Percentiles rank a stretch among this genome's conserved stretches.
phyloP scores from a whole-genome alignment of 2,797 vertebrate species.

The Ateles fusciceps region DNA sequence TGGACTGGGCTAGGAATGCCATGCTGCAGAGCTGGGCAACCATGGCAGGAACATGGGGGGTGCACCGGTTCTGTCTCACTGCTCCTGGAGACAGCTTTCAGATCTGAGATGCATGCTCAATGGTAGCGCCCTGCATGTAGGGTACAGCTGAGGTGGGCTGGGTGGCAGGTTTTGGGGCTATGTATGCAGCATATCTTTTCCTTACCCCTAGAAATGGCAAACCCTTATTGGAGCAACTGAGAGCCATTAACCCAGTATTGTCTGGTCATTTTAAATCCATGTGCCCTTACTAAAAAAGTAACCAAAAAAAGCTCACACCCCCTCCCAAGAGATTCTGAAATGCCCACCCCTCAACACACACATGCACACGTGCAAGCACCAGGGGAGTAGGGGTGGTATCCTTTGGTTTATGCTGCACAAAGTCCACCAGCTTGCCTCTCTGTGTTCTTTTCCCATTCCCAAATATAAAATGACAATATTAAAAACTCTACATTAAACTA shows the following conservation, averaged over 20 bases:
- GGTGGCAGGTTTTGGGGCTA: not conserved
- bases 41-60: not conserved
- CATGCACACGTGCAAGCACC: fast-evolving
- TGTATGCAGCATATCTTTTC: not conserved
- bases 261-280: not conserved
- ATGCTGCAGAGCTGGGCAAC: not conserved
- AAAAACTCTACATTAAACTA: not conserved
- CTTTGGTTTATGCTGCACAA: not conserved
- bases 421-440: not conserved
- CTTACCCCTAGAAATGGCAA: not conserved
- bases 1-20: not conserved
- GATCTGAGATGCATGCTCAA: not conserved
- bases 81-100: not conserved
- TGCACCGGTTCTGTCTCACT: not conserved
- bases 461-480: not conserved
- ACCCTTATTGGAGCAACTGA: not conserved
- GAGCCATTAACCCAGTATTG: not conserved
- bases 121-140: not conserved
- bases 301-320: not conserved
- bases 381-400: not conserved
- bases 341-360: not conserved
- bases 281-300: not conserved
- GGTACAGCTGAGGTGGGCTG: not conserved
- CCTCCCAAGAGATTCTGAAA: not conserved
- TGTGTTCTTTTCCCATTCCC: not conserved